Evolutionary conservation across 2,888 invertebrate genomes (phyloP).

Genomic region (Meganola albula): DNA sequence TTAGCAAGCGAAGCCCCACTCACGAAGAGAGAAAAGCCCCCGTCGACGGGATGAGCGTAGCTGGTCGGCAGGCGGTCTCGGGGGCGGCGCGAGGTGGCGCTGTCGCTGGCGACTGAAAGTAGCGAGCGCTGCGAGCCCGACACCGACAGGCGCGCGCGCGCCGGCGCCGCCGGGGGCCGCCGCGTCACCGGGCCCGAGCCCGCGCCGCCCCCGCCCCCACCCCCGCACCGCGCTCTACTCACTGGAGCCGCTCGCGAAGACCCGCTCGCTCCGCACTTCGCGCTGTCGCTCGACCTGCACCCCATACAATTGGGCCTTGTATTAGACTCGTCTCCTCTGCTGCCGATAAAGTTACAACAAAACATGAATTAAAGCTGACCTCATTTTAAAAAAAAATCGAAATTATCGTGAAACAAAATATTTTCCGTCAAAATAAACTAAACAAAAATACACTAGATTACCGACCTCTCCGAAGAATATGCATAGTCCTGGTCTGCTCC

Average conservation of each 20-base stretch:
- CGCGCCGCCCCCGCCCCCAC: constrained; percentile 42
- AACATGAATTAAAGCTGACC: no score
- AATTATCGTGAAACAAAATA: no score
- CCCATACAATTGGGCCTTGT: constrained; percentile 28
- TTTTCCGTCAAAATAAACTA: no score
- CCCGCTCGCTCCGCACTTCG: constrained; percentile 78
- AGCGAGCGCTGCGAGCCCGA: constrained; percentile 69
- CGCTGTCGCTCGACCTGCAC: constrained; percentile 81
- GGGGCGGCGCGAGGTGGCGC: constrained; percentile 65
- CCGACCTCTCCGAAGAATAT: constrained; percentile 84
- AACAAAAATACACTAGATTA: no score
- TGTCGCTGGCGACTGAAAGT: constrained; percentile 73
- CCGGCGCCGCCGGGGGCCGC: constrained; percentile 37
- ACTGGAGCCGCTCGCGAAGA: constrained; percentile 70
- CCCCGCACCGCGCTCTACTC: constrained; percentile 70
- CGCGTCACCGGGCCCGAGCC: constrained; percentile 29
- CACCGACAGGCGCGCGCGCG: constrained; percentile 40
- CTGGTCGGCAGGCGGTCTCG: constrained; percentile 57
- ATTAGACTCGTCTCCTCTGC: constrained; percentile 29
- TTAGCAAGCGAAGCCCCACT: constrained; percentile 77
- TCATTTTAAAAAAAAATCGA: no score
- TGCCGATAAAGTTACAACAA: constrained; percentile 24
- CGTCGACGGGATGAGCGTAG: constrained; percentile 61
- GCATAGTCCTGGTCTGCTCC: constrained; percentile 87
- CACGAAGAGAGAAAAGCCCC: constrained; percentile 74